phyloP scores from a whole-genome alignment of 2,113 vertebrate genomes.

The Tympanuchus pallidicinctus region DNA sequence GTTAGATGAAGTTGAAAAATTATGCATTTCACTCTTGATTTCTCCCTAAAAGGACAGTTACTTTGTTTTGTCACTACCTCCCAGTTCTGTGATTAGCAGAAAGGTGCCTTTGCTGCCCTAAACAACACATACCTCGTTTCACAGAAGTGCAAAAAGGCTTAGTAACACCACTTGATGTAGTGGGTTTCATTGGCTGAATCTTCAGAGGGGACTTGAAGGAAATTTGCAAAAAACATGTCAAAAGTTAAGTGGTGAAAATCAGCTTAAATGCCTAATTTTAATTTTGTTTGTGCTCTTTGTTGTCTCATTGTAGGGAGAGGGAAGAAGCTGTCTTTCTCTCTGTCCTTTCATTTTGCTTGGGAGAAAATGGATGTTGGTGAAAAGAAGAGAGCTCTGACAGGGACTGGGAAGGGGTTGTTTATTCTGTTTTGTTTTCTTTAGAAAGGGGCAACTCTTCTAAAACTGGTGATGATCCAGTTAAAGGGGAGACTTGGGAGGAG shows the following conservation, averaged over 20 bases:
- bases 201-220: slow-evolving; percentile 31
- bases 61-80: not conserved
- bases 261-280: slow-evolving; percentile 72
- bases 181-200: slow-evolving; percentile 24
- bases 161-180: slow-evolving; percentile 16
- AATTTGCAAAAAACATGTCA: slow-evolving; percentile 63
- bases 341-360: not conserved
- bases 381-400: slow-evolving; percentile 49
- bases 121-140: not conserved
- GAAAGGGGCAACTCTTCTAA: slow-evolving; percentile 64
- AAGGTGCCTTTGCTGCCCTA: slow-evolving; percentile 21
- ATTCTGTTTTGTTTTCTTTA: slow-evolving; percentile 74
- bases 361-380: slow-evolving; percentile 61
- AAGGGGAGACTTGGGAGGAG: slow-evolving; percentile 26
- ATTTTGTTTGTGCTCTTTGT: slow-evolving; percentile 69
- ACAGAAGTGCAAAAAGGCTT: not conserved
- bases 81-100: not conserved
- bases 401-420: slow-evolving; percentile 57
- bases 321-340: slow-evolving; percentile 52
- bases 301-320: slow-evolving; percentile 43
- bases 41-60: not conserved
- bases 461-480: slow-evolving; percentile 70
- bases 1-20: slow-evolving; percentile 39
- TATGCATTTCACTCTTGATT: slow-evolving; percentile 11
- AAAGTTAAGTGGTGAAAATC: slow-evolving; percentile 73